Percentiles rank a stretch among this genome's conserved stretches.
phyloP scores from a whole-genome alignment of 2,113 vertebrate species.

The Anas platyrhynchos region DNA sequence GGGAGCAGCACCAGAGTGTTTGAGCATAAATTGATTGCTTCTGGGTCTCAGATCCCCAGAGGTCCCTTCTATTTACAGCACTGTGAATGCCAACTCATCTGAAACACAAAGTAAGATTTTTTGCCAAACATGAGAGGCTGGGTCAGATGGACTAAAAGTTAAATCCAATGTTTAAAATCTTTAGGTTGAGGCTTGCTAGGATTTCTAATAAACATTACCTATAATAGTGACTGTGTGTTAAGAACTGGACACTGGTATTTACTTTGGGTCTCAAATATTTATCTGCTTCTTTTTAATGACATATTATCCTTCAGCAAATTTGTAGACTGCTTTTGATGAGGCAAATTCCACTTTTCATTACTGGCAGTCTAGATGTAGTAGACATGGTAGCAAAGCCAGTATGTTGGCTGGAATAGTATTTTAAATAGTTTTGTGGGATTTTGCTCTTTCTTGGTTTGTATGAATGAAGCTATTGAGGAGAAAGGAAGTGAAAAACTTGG shows the following conservation, averaged over 20 bases:
- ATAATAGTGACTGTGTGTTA: background rate
- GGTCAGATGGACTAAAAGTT: background rate
- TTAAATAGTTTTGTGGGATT: background rate
- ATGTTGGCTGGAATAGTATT: background rate
- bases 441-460: background rate
- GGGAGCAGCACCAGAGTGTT: background rate
- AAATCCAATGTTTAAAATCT: background rate
- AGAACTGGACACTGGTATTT: background rate
- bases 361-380: background rate
- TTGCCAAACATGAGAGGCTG: background rate
- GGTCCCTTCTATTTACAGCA: background rate
- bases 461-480: conserved; percentile 23
- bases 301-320: background rate
- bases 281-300: background rate
- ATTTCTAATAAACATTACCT: background rate
- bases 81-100: background rate
- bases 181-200: background rate
- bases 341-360: background rate
- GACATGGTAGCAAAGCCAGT: background rate
- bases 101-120: background rate
- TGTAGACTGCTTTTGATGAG: background rate
- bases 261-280: background rate
- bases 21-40: background rate
- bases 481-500: background rate
- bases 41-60: background rate